phyloP scores from a whole-genome alignment of 2,113 vertebrate species.

The Motacilla tschutschensis region DNA sequence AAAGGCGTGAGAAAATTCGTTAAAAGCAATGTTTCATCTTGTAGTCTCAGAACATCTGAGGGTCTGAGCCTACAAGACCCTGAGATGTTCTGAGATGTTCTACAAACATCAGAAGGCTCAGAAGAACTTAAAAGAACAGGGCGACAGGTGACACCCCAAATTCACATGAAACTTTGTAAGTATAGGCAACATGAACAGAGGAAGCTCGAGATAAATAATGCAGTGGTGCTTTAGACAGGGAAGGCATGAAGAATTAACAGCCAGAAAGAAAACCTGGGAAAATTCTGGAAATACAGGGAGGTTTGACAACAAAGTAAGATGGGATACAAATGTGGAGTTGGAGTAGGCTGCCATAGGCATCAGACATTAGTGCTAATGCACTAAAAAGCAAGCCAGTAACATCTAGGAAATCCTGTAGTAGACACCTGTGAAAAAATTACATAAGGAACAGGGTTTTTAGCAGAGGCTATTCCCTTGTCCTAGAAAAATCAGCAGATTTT shows the following conservation, averaged over 20 bases:
- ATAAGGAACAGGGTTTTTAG: neutral
- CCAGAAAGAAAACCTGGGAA: neutral
- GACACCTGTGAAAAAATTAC: neutral
- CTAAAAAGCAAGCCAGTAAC: neutral
- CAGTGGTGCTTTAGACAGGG: neutral
- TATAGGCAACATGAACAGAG: accelerated
- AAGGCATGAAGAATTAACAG: accelerated
- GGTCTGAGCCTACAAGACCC: no score
- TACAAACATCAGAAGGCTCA: no score
- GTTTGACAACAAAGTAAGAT: neutral
- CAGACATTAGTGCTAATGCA: neutral
- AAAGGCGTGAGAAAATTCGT: no score
- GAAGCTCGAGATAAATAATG: accelerated
- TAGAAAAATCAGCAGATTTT: neutral
- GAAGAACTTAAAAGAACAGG: no score
- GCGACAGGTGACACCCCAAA: neutral
- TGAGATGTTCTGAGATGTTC: no score
- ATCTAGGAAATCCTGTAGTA: neutral
- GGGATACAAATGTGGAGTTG: neutral
- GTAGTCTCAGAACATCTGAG: no score
- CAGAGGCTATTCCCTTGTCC: neutral
- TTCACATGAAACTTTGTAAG: accelerated
- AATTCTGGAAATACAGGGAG: neutral
- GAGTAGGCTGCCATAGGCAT: neutral
- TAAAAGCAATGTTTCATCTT: no score